phyloP scores from a whole-genome alignment of 2,113 vertebrate species.

The Galbula dea region DNA sequence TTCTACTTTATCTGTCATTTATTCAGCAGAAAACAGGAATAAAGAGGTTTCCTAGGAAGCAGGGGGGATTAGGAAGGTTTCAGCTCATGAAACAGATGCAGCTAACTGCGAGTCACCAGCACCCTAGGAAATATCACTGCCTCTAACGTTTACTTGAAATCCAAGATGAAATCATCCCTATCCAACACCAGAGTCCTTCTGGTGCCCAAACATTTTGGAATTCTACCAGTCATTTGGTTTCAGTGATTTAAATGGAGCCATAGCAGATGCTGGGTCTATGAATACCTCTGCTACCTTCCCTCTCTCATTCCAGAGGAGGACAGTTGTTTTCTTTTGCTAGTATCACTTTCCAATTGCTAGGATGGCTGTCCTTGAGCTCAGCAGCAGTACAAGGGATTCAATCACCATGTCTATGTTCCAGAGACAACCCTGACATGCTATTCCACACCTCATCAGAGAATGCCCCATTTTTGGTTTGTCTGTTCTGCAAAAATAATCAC shows the following conservation, averaged over 20 bases:
- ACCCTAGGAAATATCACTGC: slow-evolving; percentile 2
- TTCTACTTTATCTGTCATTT: background rate
- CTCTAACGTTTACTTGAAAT: slow-evolving; percentile 2
- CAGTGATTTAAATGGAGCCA: background rate
- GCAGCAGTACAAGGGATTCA: background rate
- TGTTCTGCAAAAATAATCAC: slow-evolving; percentile 56
- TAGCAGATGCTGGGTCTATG: background rate
- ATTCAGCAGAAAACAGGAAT: background rate
- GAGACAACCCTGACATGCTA: slow-evolving; percentile 5
- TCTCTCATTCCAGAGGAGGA: background rate
- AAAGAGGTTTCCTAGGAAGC: slow-evolving; percentile 13
- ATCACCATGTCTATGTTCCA: background rate
- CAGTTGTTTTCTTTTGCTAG: background rate
- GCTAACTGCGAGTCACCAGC: background rate
- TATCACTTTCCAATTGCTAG: background rate
- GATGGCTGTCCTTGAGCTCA: background rate
- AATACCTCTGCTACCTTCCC: background rate
- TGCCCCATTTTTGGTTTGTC: background rate
- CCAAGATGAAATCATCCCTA: background rate
- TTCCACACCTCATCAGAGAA: slow-evolving; percentile 54
- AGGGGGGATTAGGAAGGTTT: background rate
- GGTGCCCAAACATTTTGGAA: background rate
- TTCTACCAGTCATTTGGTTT: background rate
- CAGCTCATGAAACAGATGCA: background rate
- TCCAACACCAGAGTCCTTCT: background rate